A percentile compares a stretch with the other conserved stretches of the same genome.
Evolutionary conservation across 37 sponge, comb jelly and placozoan genomes (phyloP).

Genomic region (Cliona cf. orientalis): DNA sequence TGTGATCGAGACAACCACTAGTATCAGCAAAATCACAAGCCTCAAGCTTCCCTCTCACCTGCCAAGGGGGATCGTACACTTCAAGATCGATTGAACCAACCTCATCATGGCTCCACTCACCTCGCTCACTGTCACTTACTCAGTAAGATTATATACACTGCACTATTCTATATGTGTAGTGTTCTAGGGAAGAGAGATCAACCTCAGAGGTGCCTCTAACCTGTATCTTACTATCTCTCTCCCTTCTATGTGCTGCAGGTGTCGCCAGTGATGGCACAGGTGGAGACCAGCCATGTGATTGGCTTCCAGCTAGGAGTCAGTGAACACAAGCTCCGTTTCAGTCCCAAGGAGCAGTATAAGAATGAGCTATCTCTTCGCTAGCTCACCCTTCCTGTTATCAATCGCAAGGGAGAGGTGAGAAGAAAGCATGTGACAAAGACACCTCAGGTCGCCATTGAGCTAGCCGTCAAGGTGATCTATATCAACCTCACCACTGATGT

Average conservation of each 20-base stretch:
- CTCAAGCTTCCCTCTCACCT: constrained; percentile 48
- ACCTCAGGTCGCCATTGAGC: constrained; percentile 29
- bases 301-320: constrained; percentile 32
- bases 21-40: constrained; percentile 21
- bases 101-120: constrained; percentile 52
- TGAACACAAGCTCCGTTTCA: constrained; percentile 55
- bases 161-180: too few species aligned
- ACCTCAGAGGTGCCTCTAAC: background rate
- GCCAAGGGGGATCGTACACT: constrained; percentile 52
- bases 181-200: too few species aligned
- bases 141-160: constrained; percentile 39
- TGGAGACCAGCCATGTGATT: constrained; percentile 45
- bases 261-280: constrained; percentile 13
- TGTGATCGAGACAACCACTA: background rate
- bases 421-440: constrained; percentile 9
- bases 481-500: constrained; percentile 76
- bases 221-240: background rate
- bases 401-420: constrained; percentile 27
- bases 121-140: constrained; percentile 64
- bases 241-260: constrained; percentile 15
- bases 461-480: constrained; percentile 59
- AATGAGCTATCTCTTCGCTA: constrained; percentile 63
- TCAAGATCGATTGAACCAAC: constrained; percentile 25
- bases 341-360: constrained; percentile 58
- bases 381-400: constrained; percentile 57